phyloP scores from a whole-genome alignment of 2,888 invertebrate species.

The Caenorhabditis sp. region DNA sequence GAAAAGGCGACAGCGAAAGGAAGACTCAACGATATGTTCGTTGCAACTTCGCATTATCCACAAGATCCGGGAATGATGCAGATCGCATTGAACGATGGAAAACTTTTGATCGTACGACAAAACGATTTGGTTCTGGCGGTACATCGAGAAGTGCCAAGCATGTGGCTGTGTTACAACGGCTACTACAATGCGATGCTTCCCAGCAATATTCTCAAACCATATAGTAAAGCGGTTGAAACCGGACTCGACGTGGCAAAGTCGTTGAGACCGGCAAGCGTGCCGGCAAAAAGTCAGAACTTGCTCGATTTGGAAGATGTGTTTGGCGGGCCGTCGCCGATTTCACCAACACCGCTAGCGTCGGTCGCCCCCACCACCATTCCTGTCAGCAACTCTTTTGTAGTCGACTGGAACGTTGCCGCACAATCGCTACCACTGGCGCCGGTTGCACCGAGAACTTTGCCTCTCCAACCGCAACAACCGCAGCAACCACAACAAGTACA shows the following conservation, averaged over 20 bases:
- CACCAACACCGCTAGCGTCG: background rate
- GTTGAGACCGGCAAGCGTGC: slow-evolving; percentile 12
- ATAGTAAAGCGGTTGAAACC: slow-evolving; percentile 11
- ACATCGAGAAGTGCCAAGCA: slow-evolving; percentile 37
- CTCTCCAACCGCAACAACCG: background rate
- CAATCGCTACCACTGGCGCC: slow-evolving; percentile 21
- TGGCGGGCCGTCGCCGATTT: slow-evolving; percentile 11
- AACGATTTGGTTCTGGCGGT: slow-evolving; percentile 46
- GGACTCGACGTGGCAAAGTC: slow-evolving; percentile 22
- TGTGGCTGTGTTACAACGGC: slow-evolving; percentile 52
- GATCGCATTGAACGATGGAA: slow-evolving; percentile 26
- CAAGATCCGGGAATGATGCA: slow-evolving; percentile 32
- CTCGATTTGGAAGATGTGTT: slow-evolving; percentile 47
- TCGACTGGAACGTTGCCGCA: slow-evolving; percentile 14
- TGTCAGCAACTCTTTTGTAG: slow-evolving; percentile 8
- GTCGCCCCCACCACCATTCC: background rate
- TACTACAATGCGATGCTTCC: slow-evolving; percentile 52
- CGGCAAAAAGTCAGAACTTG: slow-evolving; percentile 41
- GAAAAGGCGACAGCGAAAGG: slow-evolving; percentile 46
- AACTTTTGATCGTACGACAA: slow-evolving; percentile 40
- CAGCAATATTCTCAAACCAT: slow-evolving; percentile 34
- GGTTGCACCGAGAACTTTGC: background rate
- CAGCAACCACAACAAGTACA: background rate
- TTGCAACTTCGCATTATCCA: slow-evolving; percentile 28
- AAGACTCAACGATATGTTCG: slow-evolving; percentile 38